phyloP scores from a whole-genome alignment of 2,888 invertebrate species.

The Parochlus steinenii region DNA sequence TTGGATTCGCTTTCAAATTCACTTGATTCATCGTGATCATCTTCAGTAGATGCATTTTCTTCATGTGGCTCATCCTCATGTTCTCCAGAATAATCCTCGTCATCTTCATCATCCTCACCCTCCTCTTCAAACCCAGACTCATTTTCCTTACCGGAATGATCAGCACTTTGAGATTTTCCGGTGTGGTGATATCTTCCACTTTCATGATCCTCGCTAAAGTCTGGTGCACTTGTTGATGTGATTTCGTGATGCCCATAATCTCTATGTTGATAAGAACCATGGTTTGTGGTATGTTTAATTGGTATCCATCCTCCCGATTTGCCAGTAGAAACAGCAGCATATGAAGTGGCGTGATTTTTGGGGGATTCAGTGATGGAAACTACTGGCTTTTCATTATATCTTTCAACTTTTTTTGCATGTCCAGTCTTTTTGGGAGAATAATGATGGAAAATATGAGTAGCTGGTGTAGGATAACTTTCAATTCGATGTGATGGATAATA shows the following conservation, averaged over 20 bases:
- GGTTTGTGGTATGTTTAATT: neutral
- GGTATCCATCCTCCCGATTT: neutral
- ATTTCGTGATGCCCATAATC: too few species aligned
- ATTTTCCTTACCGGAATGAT: neutral
- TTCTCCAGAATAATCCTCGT: conserved; percentile 8
- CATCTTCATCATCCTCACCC: conserved; percentile 5
- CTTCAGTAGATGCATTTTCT: neutral
- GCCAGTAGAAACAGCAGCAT: too few species aligned
- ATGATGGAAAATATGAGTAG: neutral
- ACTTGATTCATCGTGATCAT: conserved; percentile 6
- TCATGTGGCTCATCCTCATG: conserved; percentile 8
- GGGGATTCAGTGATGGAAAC: too few species aligned
- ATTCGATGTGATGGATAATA: conserved; percentile 7
- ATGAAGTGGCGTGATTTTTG: too few species aligned
- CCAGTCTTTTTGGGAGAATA: too few species aligned
- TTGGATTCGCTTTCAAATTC: conserved; percentile 2
- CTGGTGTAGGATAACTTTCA: conserved; percentile 2
- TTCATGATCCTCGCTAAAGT: too few species aligned
- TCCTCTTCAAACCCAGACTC: conserved; percentile 1
- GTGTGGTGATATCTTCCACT: neutral
- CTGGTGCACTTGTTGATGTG: conserved; percentile 4
- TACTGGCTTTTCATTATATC: too few species aligned
- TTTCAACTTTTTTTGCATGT: too few species aligned
- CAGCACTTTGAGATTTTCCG: neutral
- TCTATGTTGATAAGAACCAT: neutral